Evolutionary conservation across 2,888 invertebrate species (phyloP).

Genomic region (Cephus sareptanus): DNA sequence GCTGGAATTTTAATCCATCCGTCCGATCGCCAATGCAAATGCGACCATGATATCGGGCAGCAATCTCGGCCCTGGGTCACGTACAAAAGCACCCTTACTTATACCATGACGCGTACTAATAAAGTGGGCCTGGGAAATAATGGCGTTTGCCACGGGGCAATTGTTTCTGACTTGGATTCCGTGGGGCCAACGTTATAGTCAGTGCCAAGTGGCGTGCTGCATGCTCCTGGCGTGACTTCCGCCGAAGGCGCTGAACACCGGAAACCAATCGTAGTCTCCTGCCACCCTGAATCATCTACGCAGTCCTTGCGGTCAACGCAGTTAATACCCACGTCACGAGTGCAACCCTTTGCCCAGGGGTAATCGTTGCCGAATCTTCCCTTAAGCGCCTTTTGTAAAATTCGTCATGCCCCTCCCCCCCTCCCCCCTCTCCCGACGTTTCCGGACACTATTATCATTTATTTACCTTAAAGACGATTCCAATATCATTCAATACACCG

Average conservation of each 20-base stretch:
- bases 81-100: background rate
- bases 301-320: constrained; percentile 38
- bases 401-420: too few species aligned
- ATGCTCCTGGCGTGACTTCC: constrained; percentile 50
- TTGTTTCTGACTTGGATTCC: constrained; percentile 9
- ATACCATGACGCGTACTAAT: background rate
- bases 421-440: background rate
- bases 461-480: background rate
- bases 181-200: background rate
- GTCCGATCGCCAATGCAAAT: background rate
- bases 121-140: background rate
- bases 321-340: constrained; percentile 27
- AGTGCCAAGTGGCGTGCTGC: constrained; percentile 38
- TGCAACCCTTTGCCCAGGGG: background rate
- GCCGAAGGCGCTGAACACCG: constrained; percentile 48
- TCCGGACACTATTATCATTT: background rate
- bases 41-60: background rate
- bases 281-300: constrained; percentile 47
- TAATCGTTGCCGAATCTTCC: background rate
- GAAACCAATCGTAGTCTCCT: constrained; percentile 50
- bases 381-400: background rate
- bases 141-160: constrained; percentile 5
- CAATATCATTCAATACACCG: background rate
- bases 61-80: background rate
- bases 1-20: background rate